phyloP scores from a whole-genome alignment of 2,113 vertebrate species.

The Megaptera novaeangliae region DNA sequence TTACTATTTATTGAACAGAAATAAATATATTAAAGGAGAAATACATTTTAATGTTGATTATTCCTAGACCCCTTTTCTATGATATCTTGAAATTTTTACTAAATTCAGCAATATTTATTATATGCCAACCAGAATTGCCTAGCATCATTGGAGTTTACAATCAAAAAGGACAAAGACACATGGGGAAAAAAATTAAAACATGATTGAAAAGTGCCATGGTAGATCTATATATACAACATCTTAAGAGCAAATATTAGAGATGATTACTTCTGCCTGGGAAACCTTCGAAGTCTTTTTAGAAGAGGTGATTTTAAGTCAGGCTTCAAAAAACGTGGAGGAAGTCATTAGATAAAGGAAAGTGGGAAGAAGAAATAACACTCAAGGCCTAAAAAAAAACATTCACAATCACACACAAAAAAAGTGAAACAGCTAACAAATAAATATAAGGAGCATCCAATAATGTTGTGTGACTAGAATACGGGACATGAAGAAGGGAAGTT shows the following conservation, averaged over 20 bases:
- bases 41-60: not conserved
- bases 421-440: not conserved
- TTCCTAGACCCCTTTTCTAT: not conserved
- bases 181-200: not conserved
- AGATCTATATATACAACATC: not conserved
- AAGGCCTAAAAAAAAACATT: not conserved
- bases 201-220: not conserved
- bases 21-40: not conserved
- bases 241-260: not conserved
- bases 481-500: not conserved
- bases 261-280: not conserved
- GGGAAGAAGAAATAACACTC: not conserved
- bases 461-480: not conserved
- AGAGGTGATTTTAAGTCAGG: not conserved
- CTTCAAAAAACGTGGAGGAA: not conserved
- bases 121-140: not conserved
- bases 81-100: not conserved
- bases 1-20: slow-evolving; percentile 6
- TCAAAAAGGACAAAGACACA: not conserved
- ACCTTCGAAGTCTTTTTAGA: not conserved
- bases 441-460: not conserved
- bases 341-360: not conserved
- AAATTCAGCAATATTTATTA: not conserved
- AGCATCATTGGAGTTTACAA: not conserved
- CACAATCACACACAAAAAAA: not conserved